Evolutionary conservation across 2,888 invertebrate species (phyloP).

Genomic region (Notocelia uddmanniana): DNA sequence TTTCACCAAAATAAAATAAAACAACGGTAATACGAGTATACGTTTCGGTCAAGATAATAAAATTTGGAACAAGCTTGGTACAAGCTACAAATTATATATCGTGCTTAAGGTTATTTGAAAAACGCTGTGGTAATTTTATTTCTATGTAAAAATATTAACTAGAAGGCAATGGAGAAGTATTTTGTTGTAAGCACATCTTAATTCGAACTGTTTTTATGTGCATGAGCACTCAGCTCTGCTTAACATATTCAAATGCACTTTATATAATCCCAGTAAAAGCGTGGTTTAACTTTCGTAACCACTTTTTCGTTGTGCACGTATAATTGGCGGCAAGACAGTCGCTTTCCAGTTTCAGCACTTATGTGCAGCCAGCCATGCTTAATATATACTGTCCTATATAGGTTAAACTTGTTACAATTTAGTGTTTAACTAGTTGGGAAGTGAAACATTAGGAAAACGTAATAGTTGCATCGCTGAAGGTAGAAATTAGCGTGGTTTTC

Average conservation of each 20-base stretch:
- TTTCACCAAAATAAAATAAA: too few species aligned
- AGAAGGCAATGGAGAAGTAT: too few species aligned
- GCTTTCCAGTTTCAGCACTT: conserved; percentile 41
- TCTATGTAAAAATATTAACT: too few species aligned
- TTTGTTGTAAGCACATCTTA: neutral
- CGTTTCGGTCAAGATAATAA: too few species aligned
- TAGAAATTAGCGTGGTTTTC: too few species aligned
- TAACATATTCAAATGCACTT: conserved; percentile 20
- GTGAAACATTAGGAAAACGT: too few species aligned
- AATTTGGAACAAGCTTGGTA: too few species aligned
- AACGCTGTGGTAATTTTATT: too few species aligned
- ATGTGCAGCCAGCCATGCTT: conserved; percentile 16
- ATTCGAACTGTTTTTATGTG: neutral
- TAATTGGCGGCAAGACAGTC: conserved; percentile 37
- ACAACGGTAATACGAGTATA: too few species aligned
- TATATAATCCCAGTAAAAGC: conserved; percentile 37
- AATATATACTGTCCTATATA: conserved; percentile 29
- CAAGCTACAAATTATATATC: too few species aligned
- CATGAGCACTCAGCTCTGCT: neutral
- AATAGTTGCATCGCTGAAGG: too few species aligned
- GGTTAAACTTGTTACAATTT: neutral
- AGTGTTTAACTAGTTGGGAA: neutral
- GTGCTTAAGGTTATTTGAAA: too few species aligned
- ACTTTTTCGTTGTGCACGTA: conserved; percentile 24
- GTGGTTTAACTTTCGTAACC: conserved; percentile 34